Evolutionary conservation across 2,113 vertebrate genomes (phyloP), one percentile per base, ranked within the genome.

Genomic region (Tor tambroides): DNA sequence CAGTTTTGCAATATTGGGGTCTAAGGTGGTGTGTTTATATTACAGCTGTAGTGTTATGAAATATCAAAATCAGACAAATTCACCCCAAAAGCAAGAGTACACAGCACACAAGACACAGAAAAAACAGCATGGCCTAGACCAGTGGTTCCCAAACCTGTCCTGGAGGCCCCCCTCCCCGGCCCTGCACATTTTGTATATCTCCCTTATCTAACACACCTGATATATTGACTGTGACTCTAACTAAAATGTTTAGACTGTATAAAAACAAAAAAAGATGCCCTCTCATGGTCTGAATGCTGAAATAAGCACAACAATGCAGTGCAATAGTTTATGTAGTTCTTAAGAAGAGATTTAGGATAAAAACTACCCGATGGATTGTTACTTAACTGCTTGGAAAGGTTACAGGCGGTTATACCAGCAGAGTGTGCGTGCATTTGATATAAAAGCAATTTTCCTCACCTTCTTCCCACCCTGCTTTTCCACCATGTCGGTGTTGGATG

Each of bases 401-500:
- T 83, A 79, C 41, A 82, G 59, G 67, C 56, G 54, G 77, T 85
- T 56, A 43, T 61, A n/a, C 56, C 54, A 7, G 32, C 32, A 71
- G 67, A 21, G 7, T 83, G 51, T 82, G 32, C 23, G 69, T 11
- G 19, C 19, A 21, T 75, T 80, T 77, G 43, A 59, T 30, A 76
- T 56, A 86, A 54, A 78, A 78, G 28, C 26, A 32, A 6, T 51
- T 74, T 90, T 71, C 86, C 93, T 93, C 92, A 99, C 98, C 97
- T 99, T 99, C 96, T 98, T 99, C 95, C 98, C 98, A 85, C 97
- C 96, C 95, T 98, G 98, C 95, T 99, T 99, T 96, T 99, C 98
- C 97, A 99, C 98, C 98, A 99, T 99, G 97, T 99, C 98, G 96
- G 96, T 98, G 97, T 96, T 96, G 95, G 98, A 96, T 95, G 97